phyloP scores from a whole-genome alignment of 2,797 vertebrate species.

The Sebastes vulpes region DNA sequence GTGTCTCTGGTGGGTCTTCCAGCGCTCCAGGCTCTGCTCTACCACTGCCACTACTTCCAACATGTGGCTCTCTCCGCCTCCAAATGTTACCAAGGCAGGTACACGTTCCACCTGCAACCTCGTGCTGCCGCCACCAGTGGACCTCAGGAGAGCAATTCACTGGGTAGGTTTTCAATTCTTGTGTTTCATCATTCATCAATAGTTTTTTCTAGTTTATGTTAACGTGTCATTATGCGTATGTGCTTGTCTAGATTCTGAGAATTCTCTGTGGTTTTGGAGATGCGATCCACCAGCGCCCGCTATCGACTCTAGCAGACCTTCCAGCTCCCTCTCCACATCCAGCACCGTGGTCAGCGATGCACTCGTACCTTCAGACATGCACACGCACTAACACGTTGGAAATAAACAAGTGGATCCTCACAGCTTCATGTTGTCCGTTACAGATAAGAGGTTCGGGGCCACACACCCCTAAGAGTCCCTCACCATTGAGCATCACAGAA shows the following conservation, averaged over 20 bases:
- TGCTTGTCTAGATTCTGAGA: constrained; percentile 85
- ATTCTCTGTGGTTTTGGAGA: constrained; percentile 90
- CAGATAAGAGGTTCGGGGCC: constrained; percentile 83
- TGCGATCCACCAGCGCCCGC: constrained; percentile 58
- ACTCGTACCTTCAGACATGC: background rate
- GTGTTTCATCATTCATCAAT: background rate
- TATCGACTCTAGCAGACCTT: constrained; percentile 79
- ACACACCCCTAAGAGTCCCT: constrained; percentile 60
- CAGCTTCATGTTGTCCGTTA: constrained; percentile 38
- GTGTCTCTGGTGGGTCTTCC: constrained; percentile 91
- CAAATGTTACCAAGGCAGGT: constrained; percentile 88
- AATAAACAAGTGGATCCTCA: constrained; percentile 22
- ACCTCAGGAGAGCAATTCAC: constrained; percentile 28
- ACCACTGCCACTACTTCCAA: constrained; percentile 95
- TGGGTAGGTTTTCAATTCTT: constrained; percentile 40
- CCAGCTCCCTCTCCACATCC: constrained; percentile 91
- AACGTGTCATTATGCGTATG: background rate
- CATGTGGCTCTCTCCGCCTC: constrained; percentile 88
- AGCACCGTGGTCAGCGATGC: constrained; percentile 90
- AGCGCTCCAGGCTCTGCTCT: constrained; percentile 91
- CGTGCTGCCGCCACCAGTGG: background rate
- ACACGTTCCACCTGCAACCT: constrained; percentile 82
- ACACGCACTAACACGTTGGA: background rate
- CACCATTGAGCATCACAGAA: constrained; percentile 62
- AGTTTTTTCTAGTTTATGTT: background rate